Evolutionary conservation across 2,113 vertebrate species (phyloP).

Genomic region (Plotosus lineatus): DNA sequence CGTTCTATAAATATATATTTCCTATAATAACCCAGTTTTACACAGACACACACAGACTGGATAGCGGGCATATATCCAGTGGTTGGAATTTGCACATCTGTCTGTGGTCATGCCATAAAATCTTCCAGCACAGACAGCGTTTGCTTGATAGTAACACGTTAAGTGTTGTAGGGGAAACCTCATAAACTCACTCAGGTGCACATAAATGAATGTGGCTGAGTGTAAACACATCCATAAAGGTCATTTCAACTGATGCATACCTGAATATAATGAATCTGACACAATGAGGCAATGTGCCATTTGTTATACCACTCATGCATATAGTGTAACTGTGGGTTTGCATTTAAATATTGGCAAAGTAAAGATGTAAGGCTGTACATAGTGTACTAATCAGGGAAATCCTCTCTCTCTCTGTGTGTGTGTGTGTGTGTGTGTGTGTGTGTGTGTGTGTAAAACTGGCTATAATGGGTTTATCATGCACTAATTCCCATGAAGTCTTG

Average conservation of each 20-base stretch:
- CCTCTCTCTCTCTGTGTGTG: not conserved
- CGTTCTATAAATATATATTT: no score
- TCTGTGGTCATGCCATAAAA: not conserved
- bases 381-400: not conserved
- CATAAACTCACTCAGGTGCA: not conserved
- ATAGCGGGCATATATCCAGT: no score
- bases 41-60: no score
- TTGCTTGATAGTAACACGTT: not conserved
- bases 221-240: not conserved
- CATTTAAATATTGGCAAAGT: not conserved
- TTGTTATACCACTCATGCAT: not conserved
- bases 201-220: not conserved
- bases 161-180: not conserved
- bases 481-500: conserved; percentile 3
- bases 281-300: not conserved
- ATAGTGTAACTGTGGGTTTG: not conserved
- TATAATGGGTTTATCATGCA: not conserved
- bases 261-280: not conserved
- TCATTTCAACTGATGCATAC: not conserved
- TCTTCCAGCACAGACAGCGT: not conserved
- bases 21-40: no score
- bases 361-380: not conserved
- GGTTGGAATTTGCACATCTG: not conserved
- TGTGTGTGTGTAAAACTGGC: no score
- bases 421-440: no score